Conservation (phyloP, 2,888 invertebrate species). For the Dasysyrphus albostriatus region DNA sequence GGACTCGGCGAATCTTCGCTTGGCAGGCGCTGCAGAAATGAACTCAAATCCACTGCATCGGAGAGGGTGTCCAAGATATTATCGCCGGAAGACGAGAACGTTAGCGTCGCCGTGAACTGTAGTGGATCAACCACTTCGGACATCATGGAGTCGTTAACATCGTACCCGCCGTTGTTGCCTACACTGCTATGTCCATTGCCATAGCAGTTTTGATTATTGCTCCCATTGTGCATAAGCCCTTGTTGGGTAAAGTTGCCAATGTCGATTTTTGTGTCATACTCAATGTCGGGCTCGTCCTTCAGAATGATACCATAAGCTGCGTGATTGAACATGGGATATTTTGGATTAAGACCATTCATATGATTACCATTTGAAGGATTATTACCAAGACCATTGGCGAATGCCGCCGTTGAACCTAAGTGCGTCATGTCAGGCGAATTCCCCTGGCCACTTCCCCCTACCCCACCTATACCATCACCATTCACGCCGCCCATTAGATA, state of each 20-base stretch:
- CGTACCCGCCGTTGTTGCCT: constrained; percentile 84
- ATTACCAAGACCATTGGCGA: constrained; percentile 81
- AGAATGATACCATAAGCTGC: constrained; percentile 92
- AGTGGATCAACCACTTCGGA: constrained; percentile 89
- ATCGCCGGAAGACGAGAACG: constrained; percentile 91
- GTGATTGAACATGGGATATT: constrained; percentile 88
- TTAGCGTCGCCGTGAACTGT: constrained; percentile 92
- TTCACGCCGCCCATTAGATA: constrained; percentile 86
- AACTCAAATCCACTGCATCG: constrained; percentile 91
- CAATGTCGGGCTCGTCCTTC: constrained; percentile 91
- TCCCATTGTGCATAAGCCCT: constrained; percentile 77
- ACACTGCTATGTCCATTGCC: constrained; percentile 84
- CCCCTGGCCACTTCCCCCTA: constrained; percentile 73
- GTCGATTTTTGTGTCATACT: constrained; percentile 91
- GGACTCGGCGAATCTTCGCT: constrained; percentile 85
- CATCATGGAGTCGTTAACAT: constrained; percentile 89
- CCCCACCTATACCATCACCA: constrained; percentile 76
- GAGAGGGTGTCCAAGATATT: constrained; percentile 90
- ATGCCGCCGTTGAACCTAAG: constrained; percentile 77
- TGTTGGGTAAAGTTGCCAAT: constrained; percentile 82
- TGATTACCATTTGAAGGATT: constrained; percentile 71
- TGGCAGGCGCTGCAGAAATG: constrained; percentile 89
- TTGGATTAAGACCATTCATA: constrained; percentile 81
- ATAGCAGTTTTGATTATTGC: constrained; percentile 82
- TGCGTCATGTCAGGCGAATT: constrained; percentile 72